Percentiles rank a stretch among this genome's conserved stretches.
Evolutionary conservation across 2,113 vertebrate genomes (phyloP).

Genomic region (Excalfactoria chinensis): DNA sequence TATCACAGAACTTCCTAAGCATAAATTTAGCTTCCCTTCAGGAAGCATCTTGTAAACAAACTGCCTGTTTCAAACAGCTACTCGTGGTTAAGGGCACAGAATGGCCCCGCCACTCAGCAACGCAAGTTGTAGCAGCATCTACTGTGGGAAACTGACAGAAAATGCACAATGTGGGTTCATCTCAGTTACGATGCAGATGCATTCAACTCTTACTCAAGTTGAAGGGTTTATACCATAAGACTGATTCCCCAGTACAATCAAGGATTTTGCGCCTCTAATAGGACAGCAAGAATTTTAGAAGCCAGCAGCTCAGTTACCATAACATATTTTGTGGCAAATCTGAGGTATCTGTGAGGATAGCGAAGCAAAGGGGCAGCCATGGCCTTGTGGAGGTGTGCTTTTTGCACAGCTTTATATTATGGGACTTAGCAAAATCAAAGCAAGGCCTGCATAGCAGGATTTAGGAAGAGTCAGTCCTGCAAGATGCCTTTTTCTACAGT

Average conservation of each 20-base stretch:
- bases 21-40: constrained; percentile 52
- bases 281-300: not conserved
- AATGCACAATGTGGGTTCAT: not conserved
- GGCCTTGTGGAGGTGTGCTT: not conserved
- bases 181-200: not conserved
- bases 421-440: not conserved
- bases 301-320: not conserved
- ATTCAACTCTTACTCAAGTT: not conserved
- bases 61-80: constrained; percentile 37
- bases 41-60: constrained; percentile 49
- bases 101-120: not conserved
- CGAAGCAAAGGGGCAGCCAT: not conserved
- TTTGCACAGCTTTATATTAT: not conserved
- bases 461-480: not conserved
- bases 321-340: not conserved
- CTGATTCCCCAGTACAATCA: accelerated
- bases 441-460: not conserved
- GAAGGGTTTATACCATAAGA: not conserved
- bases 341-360: not conserved
- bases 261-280: not conserved
- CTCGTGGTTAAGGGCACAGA: not conserved
- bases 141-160: not conserved
- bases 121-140: not conserved
- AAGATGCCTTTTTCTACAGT: not conserved
- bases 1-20: constrained; percentile 38